Base-by-base conservation (phyloP, 2,888 invertebrate genomes). In the Gymnoscelis rufifasciata region DNA sequence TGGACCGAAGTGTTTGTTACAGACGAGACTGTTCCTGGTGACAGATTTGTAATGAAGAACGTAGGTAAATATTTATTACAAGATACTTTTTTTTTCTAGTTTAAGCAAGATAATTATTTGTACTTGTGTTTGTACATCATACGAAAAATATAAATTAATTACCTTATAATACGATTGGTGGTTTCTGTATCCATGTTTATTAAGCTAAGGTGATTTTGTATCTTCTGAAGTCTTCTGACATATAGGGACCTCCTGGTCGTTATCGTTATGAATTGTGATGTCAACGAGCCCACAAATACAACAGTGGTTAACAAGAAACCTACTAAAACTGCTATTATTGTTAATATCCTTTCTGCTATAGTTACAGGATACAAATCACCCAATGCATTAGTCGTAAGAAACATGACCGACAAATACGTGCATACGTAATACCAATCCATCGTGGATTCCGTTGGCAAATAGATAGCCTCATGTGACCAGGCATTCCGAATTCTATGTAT, bases 281-380 rank as follows among this genome's bases (percentile, higher is more conserved):
- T 87, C 47, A 89, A 62, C 15, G 88, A 88, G 43, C 89, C 89
- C 51, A 89, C 89, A 60, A 89, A 89, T 8, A 89, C 82, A 23
- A 88, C 72, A 3, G 88, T 88, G 26, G 87, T 88, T 14, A 89
- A 57, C 14, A 81, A 60, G 59, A 89, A 89, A 0, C 90, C 89
- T 13, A 87, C 55, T 47, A 83, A 59, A 52, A 82, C 79, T 3
- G 80, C 82, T 10, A 79, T 38, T 27, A 77, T 81, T 43, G 77
- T 80, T 54, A 71, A 66, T 8, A 83, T 60, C 62, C 88, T 77
- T 64, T 88, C 88, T 30, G 60, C 51, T 11, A 83, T 79, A 11
- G 78, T 83, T 3, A 84, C 77, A 27, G 88, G 88, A 52, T 83
- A 88, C 39, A 88, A 66, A 51, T 88, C 88, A 3, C 88, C 88